Evolutionary conservation across 2,797 vertebrate species (phyloP), one percentile per base, ranked within the genome.

Genomic region (Harpagifer antarcticus): DNA sequence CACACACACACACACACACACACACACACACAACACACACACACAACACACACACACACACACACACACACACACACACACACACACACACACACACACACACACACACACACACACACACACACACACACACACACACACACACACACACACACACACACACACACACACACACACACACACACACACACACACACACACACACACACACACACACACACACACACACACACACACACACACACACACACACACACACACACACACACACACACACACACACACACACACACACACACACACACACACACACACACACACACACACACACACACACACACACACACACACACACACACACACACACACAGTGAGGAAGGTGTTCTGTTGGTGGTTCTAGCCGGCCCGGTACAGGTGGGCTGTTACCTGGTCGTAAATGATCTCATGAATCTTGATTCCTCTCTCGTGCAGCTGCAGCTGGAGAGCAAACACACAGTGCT

Each of bases 401-500:
- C 17, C 20, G 12, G 20, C 57, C 12, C 61, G 11, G 31, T 31
- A 11, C 9, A 60, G 9, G 16, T 3, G 3, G 4, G n/a, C 3
- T 1, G n/a, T 89, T 93, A 98, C 98, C 97, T 99, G 98, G 49
- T 90, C 94, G 81, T 99, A 99, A 82, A 98, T 96, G 42, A 94
- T 93, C 85, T 98, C 98, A 55, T 98, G 96, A 42, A 99, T 93
- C 85, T 98, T 98, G 89, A 99, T 92, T 80, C 97, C 97, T 92
- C 97, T 94, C 86, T 98, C 98, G 6, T 99, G 97, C 11, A 99
- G 95, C 87, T 99, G 97, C 74, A 99, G 92, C 98, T 99, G 84
- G 13, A 58, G 75, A 44, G 76, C 80, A 87, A 72, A 72, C 27
- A 66, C 3, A 72, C 31, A 47, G 0, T 5, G 12, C 12, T 6